Evolutionary conservation across 1,140 invertebrate species (phyloP).

Genomic region (Bathynomus jamesi): DNA sequence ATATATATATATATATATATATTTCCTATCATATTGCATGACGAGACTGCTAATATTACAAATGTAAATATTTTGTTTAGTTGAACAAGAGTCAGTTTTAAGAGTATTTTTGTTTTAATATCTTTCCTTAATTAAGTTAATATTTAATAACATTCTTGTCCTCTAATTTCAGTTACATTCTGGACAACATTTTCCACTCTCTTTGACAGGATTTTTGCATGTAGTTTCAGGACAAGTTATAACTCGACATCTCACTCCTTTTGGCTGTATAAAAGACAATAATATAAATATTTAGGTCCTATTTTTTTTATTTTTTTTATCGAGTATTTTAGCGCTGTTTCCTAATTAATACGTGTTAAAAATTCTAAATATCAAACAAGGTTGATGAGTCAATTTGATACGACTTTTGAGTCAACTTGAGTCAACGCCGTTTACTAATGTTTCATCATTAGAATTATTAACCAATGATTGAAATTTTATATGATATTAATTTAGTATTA

Average conservation of each 20-base stretch:
- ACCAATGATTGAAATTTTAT: neutral
- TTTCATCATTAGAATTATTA: neutral
- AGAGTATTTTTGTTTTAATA: no score
- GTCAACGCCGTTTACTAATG: neutral
- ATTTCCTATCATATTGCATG: no score
- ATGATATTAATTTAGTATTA: neutral
- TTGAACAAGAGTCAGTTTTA: no score
- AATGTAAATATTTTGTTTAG: no score
- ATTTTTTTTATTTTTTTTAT: neutral
- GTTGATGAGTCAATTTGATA: no score
- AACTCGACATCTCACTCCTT: conserved; percentile 20
- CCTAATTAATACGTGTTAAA: neutral
- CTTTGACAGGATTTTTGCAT: conserved; percentile 9
- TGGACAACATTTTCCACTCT: conserved; percentile 19
- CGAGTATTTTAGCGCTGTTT: neutral
- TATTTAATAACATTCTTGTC: no score
- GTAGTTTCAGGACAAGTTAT: conserved; percentile 13
- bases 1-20: no score
- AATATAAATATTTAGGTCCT: neutral
- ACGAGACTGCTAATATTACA: no score
- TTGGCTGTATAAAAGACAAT: conserved; percentile 13
- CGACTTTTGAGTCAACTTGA: no score
- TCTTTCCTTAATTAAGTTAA: no score
- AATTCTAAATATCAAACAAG: no score
- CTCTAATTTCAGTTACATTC: no score